phyloP scores from a whole-genome alignment of 2,797 vertebrate genomes.

The Danio kyathit region DNA sequence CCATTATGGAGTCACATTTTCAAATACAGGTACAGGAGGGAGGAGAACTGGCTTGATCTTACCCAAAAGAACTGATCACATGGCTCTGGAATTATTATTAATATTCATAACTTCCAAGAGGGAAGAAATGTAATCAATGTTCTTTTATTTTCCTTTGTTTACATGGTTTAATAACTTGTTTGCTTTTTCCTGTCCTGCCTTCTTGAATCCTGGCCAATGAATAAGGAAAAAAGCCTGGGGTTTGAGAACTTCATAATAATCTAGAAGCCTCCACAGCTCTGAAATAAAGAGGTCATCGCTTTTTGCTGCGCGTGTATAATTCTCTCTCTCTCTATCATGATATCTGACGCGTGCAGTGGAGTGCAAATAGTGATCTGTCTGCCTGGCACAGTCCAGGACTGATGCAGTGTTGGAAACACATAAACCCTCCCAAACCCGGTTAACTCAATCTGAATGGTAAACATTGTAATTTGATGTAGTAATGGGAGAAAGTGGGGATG shows the following conservation, averaged over 20 bases:
- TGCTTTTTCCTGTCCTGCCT: conserved; percentile 83
- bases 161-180: conserved; percentile 69
- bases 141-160: conserved; percentile 69
- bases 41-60: conserved; percentile 98
- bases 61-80: conserved; percentile 97
- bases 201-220: conserved; percentile 87
- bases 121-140: conserved; percentile 84
- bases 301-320: conserved; percentile 91
- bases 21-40: conserved; percentile 79
- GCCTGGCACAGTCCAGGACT: conserved; percentile 83
- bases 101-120: conserved; percentile 78
- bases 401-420: conserved; percentile 23
- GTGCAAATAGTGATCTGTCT: conserved; percentile 94
- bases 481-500: not conserved
- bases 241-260: conserved; percentile 76
- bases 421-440: no score
- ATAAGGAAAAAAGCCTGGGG: conserved; percentile 73
- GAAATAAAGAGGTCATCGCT: conserved; percentile 99
- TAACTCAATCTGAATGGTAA: no score
- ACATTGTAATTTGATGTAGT: no score
- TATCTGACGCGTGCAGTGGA: conserved; percentile 96
- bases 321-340: conserved; percentile 95
- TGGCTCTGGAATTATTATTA: conserved; percentile 74
- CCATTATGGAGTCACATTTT: conserved; percentile 55
- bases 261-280: conserved; percentile 99